Base-by-base conservation (phyloP, 2,888 invertebrate genomes). In the Leuctra nigra region DNA sequence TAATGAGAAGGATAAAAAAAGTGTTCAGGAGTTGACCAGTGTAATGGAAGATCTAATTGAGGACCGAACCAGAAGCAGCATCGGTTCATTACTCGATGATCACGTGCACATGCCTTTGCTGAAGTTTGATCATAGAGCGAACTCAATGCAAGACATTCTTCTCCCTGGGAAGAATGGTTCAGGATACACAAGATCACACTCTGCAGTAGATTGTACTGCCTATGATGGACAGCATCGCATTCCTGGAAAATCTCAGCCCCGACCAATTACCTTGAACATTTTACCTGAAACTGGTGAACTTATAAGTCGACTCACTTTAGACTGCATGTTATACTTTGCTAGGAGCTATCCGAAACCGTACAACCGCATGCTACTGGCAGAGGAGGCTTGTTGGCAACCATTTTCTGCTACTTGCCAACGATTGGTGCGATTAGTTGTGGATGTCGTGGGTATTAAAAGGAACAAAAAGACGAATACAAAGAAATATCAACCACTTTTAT, bases 401-500 rank as follows among this genome's bases (percentile, higher is more conserved):
- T 60, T 60, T 38, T 38, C 52, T 2, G 23, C 4, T 4, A 57
- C 55, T 16, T 60, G 60, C 53, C 53, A 60, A 9, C 29, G 48
- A 2, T 23, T 60, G 14, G 33, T 53, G 9, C 23, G 20, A 2
- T 29, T 57, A 2, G n/a, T 60, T 6, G 55, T 55, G 23, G 46
- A 53, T 4, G 25, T 57, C 2, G 29, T 57, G 23, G 55, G 57
- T 7, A 25, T 60, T 11, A 55, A 55, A 11, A 54, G 41, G 13
- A n/a, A 18, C 2, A 53, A 44, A 41, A 41, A 14, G 9, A 25
- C 4, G 4, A 44, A 48, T 18, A 52, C 47, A 18, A 53, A 14
- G 1, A 53, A 50, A 18, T 60, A 57, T 53, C 60, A 60, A 22
- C 60, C 60, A 2, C 36, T 60, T 35, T 48, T 60, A 20, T 60